Percentiles rank a stretch among this genome's conserved stretches.
phyloP scores from a whole-genome alignment of 2,888 invertebrate genomes.

The Biston stratarius region DNA sequence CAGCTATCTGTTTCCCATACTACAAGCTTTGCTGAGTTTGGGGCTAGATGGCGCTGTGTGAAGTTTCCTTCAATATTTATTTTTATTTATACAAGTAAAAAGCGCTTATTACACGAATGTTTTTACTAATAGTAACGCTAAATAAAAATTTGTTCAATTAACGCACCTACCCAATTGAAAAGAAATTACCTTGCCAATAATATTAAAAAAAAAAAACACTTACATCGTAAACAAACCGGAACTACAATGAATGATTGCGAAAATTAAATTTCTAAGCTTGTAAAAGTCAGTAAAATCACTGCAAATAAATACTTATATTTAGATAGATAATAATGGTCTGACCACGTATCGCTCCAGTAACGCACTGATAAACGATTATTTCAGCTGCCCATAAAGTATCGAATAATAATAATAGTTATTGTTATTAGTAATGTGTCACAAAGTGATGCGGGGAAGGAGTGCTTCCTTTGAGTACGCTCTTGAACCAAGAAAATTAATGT shows the following conservation, averaged over 20 bases:
- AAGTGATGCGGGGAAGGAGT: background rate
- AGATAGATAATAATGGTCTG: background rate
- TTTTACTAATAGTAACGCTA: too few relatives aligned
- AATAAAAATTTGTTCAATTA: too few relatives aligned
- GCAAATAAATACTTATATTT: background rate
- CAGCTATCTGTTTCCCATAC: too few relatives aligned
- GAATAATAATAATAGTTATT: conserved; percentile 3
- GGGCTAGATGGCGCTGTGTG: too few relatives aligned
- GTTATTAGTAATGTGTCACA: conserved; percentile 5
- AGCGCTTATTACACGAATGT: too few relatives aligned
- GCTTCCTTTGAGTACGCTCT: background rate
- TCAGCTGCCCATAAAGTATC: conserved; percentile 10
- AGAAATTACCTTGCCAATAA: background rate
- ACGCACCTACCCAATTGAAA: background rate
- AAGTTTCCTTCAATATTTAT: too few relatives aligned
- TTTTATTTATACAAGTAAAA: too few relatives aligned
- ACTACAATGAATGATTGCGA: background rate
- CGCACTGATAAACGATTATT: conserved; percentile 25
- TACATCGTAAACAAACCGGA: background rate
- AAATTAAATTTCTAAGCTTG: background rate
- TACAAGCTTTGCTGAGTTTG: too few relatives aligned
- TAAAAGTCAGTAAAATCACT: conserved; percentile 9
- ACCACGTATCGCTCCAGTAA: conserved; percentile 21
- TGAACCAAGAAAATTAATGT: too few relatives aligned
- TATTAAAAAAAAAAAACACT: background rate